A percentile compares a stretch with the other conserved stretches of the same genome.
These are phyloP conservation scores for Gastrophryne carolinensis DNA, from an alignment of 2,797 vertebrate genomes.

Conservation along the genomic window DNA sequence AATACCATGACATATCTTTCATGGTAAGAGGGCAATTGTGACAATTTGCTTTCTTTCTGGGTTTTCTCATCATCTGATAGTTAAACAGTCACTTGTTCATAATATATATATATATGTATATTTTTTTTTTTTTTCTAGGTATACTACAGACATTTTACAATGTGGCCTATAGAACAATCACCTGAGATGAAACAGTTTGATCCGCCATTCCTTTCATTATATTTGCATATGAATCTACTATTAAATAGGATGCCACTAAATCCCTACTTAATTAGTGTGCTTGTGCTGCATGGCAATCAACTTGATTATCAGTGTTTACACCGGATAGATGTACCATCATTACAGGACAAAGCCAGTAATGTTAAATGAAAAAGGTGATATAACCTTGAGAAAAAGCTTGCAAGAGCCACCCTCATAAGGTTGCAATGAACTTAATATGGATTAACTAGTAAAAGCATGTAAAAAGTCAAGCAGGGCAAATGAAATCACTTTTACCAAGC, in stretches of 20 bases:
- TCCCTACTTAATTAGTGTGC: slow-evolving; percentile 42
- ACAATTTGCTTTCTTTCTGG: no score
- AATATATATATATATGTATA: no score
- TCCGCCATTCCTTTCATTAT: slow-evolving; percentile 15
- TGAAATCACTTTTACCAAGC: background rate
- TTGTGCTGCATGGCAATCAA: slow-evolving; percentile 20
- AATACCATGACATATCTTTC: no score
- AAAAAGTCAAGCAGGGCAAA: background rate
- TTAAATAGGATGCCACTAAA: slow-evolving; percentile 29
- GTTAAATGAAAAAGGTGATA: slow-evolving; percentile 15
- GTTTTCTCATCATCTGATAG: no score
- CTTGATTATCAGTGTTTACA: slow-evolving; percentile 47
- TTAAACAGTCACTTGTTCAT: no score
- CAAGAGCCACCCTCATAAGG: background rate
- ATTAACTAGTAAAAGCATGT: slow-evolving; percentile 23
- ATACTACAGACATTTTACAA: no score
- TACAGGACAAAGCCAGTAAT: slow-evolving; percentile 27
- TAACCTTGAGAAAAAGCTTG: background rate
- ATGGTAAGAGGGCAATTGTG: no score
- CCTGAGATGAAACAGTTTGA: no score
- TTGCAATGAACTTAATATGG: background rate
- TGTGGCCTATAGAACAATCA: slow-evolving; percentile 7
- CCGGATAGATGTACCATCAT: slow-evolving; percentile 26
- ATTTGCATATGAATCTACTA: slow-evolving; percentile 32
- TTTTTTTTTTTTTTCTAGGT: no score